Conservation (phyloP, 2,797 vertebrate species). For the Oryzias sinensis region DNA sequence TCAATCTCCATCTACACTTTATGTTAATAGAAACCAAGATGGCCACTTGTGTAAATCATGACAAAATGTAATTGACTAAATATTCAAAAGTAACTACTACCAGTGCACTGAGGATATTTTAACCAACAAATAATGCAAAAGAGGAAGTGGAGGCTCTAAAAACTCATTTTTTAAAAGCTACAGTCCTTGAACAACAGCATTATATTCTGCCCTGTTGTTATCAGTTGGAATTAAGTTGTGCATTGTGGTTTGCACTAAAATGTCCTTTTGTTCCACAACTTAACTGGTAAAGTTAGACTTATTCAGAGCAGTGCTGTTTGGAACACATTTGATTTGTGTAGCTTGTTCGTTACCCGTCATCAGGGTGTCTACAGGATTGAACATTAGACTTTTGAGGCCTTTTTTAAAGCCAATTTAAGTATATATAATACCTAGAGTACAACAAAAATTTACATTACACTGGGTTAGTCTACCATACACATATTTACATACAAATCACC, state of each 20-base stretch:
- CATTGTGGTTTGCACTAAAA: background rate
- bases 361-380: too few species aligned
- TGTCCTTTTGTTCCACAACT: background rate
- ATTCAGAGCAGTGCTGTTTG: background rate
- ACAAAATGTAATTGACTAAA: background rate
- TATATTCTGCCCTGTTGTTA: background rate
- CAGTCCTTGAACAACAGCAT: background rate
- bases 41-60: slow-evolving; percentile 2
- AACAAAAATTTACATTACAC: too few species aligned
- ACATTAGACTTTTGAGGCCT: too few species aligned
- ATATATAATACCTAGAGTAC: too few species aligned
- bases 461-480: too few species aligned
- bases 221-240: background rate
- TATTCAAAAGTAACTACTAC: background rate
- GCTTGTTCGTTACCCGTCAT: too few species aligned
- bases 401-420: too few species aligned
- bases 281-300: background rate
- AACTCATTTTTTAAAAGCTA: background rate
- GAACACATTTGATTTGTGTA: too few species aligned
- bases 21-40: slow-evolving; percentile 4
- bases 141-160: too few species aligned
- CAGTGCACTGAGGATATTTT: too few species aligned
- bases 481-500: too few species aligned
- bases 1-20: slow-evolving; percentile 13
- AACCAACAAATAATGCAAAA: background rate